Conservation (phyloP, 37 sponge, comb jelly and placozoan genomes). For the Lycopodina hypogea region DNA sequence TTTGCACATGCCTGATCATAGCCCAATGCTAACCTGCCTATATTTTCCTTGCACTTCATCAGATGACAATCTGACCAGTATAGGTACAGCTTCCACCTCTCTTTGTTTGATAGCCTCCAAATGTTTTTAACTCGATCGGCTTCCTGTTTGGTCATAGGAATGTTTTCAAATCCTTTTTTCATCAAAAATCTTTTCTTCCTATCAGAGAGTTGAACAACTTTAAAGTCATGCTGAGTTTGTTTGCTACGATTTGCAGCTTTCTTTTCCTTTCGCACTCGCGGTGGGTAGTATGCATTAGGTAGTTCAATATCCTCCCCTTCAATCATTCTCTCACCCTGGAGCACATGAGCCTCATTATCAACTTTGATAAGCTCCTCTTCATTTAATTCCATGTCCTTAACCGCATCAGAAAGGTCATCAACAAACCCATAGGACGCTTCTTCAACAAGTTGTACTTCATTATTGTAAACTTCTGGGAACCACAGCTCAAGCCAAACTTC, state of each 20-base stretch:
- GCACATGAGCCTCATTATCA: constrained; percentile 58
- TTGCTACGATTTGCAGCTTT: neutral
- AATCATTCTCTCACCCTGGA: constrained; percentile 57
- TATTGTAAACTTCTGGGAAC: constrained; percentile 17
- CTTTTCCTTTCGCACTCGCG: neutral
- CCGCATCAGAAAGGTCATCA: neutral
- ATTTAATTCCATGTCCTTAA: neutral
- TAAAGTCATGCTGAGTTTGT: constrained; percentile 29
- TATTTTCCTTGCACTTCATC: neutral
- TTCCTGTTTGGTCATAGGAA: constrained; percentile 55
- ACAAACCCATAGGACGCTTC: neutral
- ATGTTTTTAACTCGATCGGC: constrained; percentile 37
- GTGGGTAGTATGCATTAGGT: neutral
- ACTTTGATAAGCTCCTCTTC: constrained; percentile 30
- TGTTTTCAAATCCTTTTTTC: constrained; percentile 16
- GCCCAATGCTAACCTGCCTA: constrained; percentile 2
- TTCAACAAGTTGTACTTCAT: neutral
- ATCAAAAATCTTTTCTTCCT: constrained; percentile 35
- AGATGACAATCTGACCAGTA: constrained; percentile 53
- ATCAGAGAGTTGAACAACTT: constrained; percentile 27
- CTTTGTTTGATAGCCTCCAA: constrained; percentile 5
- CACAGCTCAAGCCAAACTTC: constrained; percentile 67
- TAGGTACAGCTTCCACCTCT: constrained; percentile 63
- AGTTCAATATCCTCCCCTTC: constrained; percentile 61
- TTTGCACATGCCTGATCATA: constrained; percentile 41